These are phyloP conservation scores for Laothoe populi DNA, from an alignment of 2,888 invertebrate genomes.

Conservation along the genomic window DNA sequence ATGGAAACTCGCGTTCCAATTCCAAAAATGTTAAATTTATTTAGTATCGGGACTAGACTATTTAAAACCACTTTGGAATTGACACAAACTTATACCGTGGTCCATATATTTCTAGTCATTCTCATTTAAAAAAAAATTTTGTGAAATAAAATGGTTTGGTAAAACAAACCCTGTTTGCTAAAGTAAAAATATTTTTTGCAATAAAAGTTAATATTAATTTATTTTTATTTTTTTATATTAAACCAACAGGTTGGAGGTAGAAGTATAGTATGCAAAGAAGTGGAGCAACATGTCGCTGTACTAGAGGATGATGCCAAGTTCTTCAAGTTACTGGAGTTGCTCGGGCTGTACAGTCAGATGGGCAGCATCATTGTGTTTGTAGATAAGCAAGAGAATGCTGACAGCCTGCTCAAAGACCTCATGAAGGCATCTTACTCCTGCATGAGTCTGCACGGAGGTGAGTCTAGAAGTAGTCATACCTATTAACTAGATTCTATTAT, in stretches of 20 bases:
- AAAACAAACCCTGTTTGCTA: no score
- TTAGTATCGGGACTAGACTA: no score
- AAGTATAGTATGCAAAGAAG: slow-evolving; percentile 98
- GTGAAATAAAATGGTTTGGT: no score
- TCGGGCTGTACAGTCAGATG: slow-evolving; percentile 96
- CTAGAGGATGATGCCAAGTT: slow-evolving; percentile 99
- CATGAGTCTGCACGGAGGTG: slow-evolving; percentile 97
- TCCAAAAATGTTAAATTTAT: no score
- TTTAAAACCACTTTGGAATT: no score
- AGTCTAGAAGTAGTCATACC: slow-evolving; percentile 38
- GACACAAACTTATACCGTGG: no score
- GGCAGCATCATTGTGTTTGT: slow-evolving; percentile 99
- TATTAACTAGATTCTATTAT: no score
- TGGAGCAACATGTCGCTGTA: slow-evolving; percentile 97
- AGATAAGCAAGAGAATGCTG: slow-evolving; percentile 99
- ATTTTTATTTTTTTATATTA: neutral
- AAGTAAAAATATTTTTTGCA: neutral
- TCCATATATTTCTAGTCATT: no score
- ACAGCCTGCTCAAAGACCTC: slow-evolving; percentile 95
- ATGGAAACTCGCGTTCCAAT: no score
- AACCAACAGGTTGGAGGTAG: slow-evolving; percentile 92
- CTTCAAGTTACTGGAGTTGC: slow-evolving; percentile 97
- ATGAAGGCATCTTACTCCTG: slow-evolving; percentile 98
- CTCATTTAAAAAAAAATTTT: no score
- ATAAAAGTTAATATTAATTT: neutral